Evolutionary conservation across 64 coral and sea anemone species (phyloP).

Genomic region (Porites australiensis): DNA sequence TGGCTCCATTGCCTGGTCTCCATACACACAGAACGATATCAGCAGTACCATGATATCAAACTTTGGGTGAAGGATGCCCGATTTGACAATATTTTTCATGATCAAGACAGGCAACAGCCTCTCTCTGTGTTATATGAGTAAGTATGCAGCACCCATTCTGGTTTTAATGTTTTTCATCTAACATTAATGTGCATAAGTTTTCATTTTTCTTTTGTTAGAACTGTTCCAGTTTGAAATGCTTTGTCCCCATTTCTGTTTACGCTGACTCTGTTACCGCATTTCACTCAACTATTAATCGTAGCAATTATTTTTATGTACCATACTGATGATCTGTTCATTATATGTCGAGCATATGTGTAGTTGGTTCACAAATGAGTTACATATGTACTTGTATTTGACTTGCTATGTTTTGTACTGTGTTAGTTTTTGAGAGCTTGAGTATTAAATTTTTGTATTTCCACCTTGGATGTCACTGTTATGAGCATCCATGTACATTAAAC

Average conservation of each 20-base stretch:
- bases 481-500: background rate
- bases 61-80: background rate
- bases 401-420: too few relatives aligned
- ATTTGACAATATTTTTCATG: background rate
- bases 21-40: constrained; percentile 17
- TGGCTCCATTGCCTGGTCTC: constrained; percentile 19
- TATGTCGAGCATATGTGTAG: background rate
- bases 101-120: background rate
- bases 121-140: background rate
- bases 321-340: background rate
- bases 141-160: background rate
- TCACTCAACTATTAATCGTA: background rate
- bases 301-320: background rate
- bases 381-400: too few relatives aligned
- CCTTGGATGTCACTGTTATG: background rate
- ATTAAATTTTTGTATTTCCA: too few relatives aligned
- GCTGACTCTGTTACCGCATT: background rate
- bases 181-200: background rate
- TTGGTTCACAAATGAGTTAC: background rate
- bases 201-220: background rate
- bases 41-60: background rate
- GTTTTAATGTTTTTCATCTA: background rate
- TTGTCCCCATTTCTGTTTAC: background rate
- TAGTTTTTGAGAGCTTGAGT: too few relatives aligned
- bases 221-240: background rate